Evolutionary conservation across 2,797 vertebrate genomes (phyloP).

Genomic region (Ibycter americanus): DNA sequence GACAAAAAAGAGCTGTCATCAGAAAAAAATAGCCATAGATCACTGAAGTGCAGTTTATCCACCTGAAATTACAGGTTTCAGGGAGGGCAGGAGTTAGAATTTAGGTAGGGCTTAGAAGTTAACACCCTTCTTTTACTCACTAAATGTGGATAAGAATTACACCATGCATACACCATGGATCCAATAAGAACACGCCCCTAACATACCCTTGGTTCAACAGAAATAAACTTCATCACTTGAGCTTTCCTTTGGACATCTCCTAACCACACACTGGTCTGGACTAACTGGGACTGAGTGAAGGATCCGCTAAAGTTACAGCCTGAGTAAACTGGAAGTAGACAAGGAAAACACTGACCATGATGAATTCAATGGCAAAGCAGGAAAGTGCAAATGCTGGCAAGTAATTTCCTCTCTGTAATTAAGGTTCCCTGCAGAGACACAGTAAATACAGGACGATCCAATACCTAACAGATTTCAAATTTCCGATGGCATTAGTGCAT

Average conservation of each 20-base stretch:
- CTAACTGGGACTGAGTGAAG: background rate
- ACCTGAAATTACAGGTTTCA: background rate
- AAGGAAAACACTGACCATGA: conserved; percentile 19
- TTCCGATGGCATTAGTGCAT: conserved; percentile 53
- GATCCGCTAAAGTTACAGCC: background rate
- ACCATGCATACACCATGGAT: background rate
- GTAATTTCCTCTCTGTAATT: conserved; percentile 66
- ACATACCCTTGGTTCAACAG: background rate
- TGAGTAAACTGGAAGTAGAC: background rate
- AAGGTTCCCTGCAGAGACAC: conserved; percentile 50
- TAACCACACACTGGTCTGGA: background rate
- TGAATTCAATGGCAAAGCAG: conserved; percentile 31
- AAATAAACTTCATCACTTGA: background rate
- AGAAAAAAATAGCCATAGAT: background rate
- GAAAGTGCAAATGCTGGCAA: conserved; percentile 42
- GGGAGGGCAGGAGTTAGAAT: background rate
- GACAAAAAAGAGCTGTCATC: background rate
- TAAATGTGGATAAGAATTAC: background rate
- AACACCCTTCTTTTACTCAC: background rate
- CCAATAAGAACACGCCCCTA: background rate
- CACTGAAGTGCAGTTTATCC: background rate
- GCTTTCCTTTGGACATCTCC: background rate
- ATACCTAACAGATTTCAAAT: conserved; percentile 49
- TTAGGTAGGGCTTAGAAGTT: background rate
- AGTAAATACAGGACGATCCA: conserved; percentile 48